These are phyloP conservation scores for Peribatodes rhomboidaria DNA, from an alignment of 2,888 invertebrate species.

Conservation along the genomic window DNA sequence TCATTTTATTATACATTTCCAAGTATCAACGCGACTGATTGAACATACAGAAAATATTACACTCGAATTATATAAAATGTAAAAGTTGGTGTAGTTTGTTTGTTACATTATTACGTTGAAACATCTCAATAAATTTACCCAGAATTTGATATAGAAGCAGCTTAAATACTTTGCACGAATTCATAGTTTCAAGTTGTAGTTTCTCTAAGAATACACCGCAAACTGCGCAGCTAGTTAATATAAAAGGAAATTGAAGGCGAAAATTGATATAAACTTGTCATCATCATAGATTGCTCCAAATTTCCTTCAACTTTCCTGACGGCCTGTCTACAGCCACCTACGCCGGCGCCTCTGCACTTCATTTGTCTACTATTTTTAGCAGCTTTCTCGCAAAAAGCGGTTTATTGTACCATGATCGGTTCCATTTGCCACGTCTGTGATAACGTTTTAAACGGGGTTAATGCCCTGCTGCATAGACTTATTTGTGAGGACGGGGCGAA, in stretches of 20 bases:
- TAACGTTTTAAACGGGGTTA: slow-evolving; percentile 66
- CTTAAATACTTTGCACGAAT: too few relatives aligned
- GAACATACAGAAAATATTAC: too few relatives aligned
- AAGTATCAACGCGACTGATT: too few relatives aligned
- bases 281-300: slow-evolving; percentile 10
- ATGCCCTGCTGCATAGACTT: slow-evolving; percentile 48
- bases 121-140: too few relatives aligned
- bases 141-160: too few relatives aligned
- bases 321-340: background rate
- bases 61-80: too few relatives aligned
- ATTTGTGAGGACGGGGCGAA: too few relatives aligned
- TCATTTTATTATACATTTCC: too few relatives aligned
- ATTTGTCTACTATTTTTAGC: slow-evolving; percentile 48
- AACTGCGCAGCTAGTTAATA: background rate
- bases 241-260: background rate
- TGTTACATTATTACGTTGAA: too few relatives aligned
- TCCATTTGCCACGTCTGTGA: slow-evolving; percentile 50
- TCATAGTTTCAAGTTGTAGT: too few relatives aligned
- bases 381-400: slow-evolving; percentile 57
- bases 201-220: too few relatives aligned
- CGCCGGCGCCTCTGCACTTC: slow-evolving; percentile 39
- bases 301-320: slow-evolving; percentile 4
- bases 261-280: slow-evolving; percentile 11
- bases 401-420: slow-evolving; percentile 65
- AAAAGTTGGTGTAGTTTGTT: too few relatives aligned